phyloP scores from a whole-genome alignment of 1,140 invertebrate genomes.

The Limonius californicus region DNA sequence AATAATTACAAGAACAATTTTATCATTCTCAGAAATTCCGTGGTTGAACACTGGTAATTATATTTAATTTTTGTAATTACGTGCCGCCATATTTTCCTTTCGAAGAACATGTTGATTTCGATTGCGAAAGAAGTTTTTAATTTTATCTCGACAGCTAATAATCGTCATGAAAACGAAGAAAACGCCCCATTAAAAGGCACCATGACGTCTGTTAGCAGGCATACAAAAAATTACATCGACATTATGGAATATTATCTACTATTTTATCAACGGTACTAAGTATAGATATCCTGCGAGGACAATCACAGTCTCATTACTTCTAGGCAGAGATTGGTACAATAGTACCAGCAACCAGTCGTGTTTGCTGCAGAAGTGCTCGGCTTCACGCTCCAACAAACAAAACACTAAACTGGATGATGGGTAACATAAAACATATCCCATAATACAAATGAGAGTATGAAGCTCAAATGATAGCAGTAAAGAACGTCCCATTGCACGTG shows the following conservation, averaged over 20 bases:
- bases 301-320: background rate
- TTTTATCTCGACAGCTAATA: background rate
- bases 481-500: background rate
- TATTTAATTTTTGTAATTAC: no score
- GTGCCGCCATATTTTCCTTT: no score
- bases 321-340: background rate
- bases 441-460: constrained; percentile 4
- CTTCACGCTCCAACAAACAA: constrained; percentile 5
- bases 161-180: background rate
- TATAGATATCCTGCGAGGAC: background rate
- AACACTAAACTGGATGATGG: constrained; percentile 7
- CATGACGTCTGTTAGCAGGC: background rate
- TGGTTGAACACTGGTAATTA: no score
- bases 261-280: constrained; percentile 5
- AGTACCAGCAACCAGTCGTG: background rate
- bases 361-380: background rate
- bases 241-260: background rate
- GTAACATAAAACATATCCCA: constrained; percentile 12
- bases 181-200: background rate
- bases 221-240: background rate
- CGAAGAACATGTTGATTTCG: no score
- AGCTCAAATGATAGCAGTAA: background rate
- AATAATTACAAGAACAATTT: no score
- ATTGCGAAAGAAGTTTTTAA: background rate
- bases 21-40: no score